phyloP scores from a whole-genome alignment of 2,797 vertebrate genomes.

The Manis javanica region DNA sequence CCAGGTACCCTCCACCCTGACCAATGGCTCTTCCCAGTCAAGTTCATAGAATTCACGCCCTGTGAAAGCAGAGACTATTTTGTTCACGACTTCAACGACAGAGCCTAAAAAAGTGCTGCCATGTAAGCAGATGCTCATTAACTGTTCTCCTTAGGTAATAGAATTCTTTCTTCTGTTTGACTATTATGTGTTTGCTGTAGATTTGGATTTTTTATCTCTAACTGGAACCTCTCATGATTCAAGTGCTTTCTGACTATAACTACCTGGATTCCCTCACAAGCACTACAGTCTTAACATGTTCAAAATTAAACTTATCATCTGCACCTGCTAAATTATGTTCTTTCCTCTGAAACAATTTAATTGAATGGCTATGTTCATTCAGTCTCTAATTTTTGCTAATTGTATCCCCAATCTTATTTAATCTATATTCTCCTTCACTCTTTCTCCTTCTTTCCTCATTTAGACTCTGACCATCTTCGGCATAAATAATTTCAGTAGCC shows the following conservation, averaged over 20 bases:
- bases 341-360: not conserved
- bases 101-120: not conserved
- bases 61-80: not conserved
- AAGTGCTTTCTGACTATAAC: not conserved
- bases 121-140: not conserved
- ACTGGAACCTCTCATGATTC: not conserved
- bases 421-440: not conserved
- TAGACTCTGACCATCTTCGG: not conserved
- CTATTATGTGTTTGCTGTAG: not conserved
- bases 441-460: not conserved
- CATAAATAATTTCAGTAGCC: not conserved
- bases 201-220: not conserved
- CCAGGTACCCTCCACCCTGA: not conserved
- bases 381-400: not conserved
- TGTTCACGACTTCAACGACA: not conserved
- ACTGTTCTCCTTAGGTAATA: not conserved
- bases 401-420: not conserved
- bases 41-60: not conserved
- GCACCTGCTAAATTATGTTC: not conserved
- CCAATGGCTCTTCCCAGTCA: not conserved
- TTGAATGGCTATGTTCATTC: not conserved
- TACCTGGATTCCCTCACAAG: not conserved
- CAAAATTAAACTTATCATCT: not conserved
- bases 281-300: not conserved
- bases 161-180: not conserved